Conservation (phyloP, 2,113 vertebrate genomes). For the Amia ocellicauda region DNA sequence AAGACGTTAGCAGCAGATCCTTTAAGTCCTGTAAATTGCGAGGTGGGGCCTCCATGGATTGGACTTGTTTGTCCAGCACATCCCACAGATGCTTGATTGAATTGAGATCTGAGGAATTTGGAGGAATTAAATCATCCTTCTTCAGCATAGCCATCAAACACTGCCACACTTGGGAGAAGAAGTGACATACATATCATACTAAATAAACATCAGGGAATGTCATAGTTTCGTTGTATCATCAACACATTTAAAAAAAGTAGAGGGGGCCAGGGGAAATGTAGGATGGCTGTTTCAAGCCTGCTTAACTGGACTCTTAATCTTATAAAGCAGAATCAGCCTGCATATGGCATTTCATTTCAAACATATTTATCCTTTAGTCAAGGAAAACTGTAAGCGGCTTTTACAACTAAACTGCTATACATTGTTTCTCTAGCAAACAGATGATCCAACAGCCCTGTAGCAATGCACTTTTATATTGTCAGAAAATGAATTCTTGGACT, state of each 20-base stretch:
- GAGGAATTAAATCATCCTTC: background rate
- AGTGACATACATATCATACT: slow-evolving; percentile 7
- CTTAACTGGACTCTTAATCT: slow-evolving; percentile 5
- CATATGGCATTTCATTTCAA: too few relatives aligned
- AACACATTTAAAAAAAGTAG: background rate
- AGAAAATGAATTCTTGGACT: background rate
- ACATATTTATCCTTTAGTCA: too few relatives aligned
- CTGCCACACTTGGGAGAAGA: background rate
- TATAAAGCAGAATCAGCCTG: slow-evolving; percentile 1
- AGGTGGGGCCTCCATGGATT: too few relatives aligned
- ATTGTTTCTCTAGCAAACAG: slow-evolving; percentile 13
- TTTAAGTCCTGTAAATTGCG: too few relatives aligned
- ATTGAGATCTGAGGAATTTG: too few relatives aligned
- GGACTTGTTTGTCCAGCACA: too few relatives aligned
- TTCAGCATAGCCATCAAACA: background rate
- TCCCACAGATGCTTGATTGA: too few relatives aligned
- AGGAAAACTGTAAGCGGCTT: too few relatives aligned
- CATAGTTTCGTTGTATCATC: too few relatives aligned
- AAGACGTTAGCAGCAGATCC: too few relatives aligned
- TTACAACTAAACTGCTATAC: background rate
- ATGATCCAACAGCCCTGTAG: slow-evolving; percentile 9
- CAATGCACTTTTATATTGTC: slow-evolving; percentile 10
- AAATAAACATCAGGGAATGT: slow-evolving; percentile 1
- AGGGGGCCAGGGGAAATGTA: background rate
- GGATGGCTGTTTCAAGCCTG: background rate